Base-by-base conservation (phyloP, 1,140 invertebrate species). In the Bombus polaris region DNA sequence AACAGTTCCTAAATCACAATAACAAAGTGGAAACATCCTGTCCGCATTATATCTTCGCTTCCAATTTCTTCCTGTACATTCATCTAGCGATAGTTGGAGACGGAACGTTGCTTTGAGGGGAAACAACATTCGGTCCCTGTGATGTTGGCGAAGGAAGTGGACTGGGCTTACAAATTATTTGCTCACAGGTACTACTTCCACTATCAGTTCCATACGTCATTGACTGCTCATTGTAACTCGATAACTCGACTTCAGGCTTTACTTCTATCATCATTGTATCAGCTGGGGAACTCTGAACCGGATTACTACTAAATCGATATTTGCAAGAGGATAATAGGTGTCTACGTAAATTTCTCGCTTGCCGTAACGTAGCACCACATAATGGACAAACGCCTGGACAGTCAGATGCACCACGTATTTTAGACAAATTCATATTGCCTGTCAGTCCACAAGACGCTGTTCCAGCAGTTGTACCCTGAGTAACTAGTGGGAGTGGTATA, bases 381-480 rank as follows among this genome's bases (percentile, higher is more conserved):
- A 96, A 93, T 65, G 96, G 96, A 94, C 96, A 96, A 81, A 96
- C 95, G 42, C 96, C 96, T 44, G 96, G 96, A 93, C 96, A 96
- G 91, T 96, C 96, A 32, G 96, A 96, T 79, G 96, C 96, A 57
- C 96, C 96, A 71, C 96, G 95, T 66, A 95, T 94, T 90, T 96
- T 95, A 13, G 86, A 89, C 18, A 80, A 82, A 85, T 84, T 86
- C 73, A 77, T 62, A 66, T 66, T 80, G 57, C 82, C 83, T 4
- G 83, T 70, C 28, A 83, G n/a, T 28, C 76, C 37, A 59, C 88
- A 83, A n/a, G 83, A 71, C 57, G 81, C 72, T 39, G 87, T 80
- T 32, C 76, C 87, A 47, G 73, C 72, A 5, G 83, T 68, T 28
- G 88, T 80, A 65, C 72, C 44, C 35, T 89, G 87, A 32, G 80